Conservation (phyloP, 2,888 invertebrate genomes). For the Drosophila pullipes region DNA sequence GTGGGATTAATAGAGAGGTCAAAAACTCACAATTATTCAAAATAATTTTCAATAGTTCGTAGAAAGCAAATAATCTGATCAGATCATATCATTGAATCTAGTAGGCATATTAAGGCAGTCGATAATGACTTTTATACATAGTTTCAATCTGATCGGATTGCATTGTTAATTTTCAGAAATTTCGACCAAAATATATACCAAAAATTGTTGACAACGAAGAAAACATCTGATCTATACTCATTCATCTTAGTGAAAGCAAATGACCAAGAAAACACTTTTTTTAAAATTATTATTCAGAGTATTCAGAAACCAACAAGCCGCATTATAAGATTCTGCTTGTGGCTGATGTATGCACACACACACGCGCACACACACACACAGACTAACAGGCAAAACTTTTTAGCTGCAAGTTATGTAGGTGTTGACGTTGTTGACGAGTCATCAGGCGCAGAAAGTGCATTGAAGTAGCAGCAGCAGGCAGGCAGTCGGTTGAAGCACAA, state of each 20-base stretch:
- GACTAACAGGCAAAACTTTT: conserved; percentile 4
- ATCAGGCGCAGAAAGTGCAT: conserved; percentile 12
- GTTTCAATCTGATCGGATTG: no score
- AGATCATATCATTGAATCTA: no score
- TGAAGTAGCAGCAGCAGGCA: not conserved
- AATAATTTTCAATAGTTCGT: no score
- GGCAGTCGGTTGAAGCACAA: not conserved
- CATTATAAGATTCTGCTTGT: not conserved
- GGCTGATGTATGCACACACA: not conserved
- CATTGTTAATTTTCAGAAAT: no score
- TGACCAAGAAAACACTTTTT: not conserved
- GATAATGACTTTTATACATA: no score
- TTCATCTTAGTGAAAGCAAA: no score
- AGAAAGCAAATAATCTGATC: no score
- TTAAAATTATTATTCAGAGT: conserved; percentile 2
- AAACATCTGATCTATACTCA: no score
- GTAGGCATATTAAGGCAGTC: no score
- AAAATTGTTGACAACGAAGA: not conserved
- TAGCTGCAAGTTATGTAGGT: conserved; percentile 34
- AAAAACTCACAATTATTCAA: no score
- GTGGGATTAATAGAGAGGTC: not conserved
- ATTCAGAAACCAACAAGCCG: conserved; percentile 1
- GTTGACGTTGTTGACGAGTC: conserved; percentile 54
- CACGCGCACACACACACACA: not conserved
- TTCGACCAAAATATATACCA: no score